Base-by-base conservation (phyloP, 2,113 vertebrate genomes). In the Alosa alosa region DNA sequence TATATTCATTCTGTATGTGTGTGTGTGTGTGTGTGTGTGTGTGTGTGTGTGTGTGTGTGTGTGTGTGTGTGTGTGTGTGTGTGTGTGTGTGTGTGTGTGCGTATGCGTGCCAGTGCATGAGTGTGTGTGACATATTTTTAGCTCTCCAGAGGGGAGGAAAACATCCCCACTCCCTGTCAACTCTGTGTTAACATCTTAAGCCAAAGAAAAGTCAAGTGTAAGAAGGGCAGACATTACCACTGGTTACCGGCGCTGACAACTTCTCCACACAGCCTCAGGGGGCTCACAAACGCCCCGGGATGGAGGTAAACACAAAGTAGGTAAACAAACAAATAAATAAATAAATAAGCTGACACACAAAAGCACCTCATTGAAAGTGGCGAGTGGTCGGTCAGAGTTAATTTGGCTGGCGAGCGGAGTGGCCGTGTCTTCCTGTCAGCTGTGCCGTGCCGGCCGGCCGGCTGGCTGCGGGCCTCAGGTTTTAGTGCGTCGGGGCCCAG, bases 101-200 rank as follows among this genome's bases (percentile, higher is more conserved):
- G 68, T 83, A 75, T 85, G 41, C 50, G 45, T 49, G 64, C 75
- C 47, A 75, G 41, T 68, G n/a, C 5, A 41, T 86, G 46, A 85
- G 50, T 83, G 46, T 49, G 15, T 44, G 20, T 81, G 36, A 36
- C 89, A 88, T 94, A 93, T 92, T 94, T 95, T 94, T 92, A 92
- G 92, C 90, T 87, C 90, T 55, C 9, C 17, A 36, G 41, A 20
- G 44, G 50, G 81, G 55, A 46, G 81, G 46, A 25, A 81, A n/a
- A 78, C 41, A 36, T 78, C 72, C 85, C 83, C 88, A 90, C 20
- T 55, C 81, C 86, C 91, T 91, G 91, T 94, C 90, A 93, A 90
- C 92, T 88, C 90, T 89, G 91, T 89, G 90, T 93, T 94, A 90
- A 92, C 90, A 92, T 93, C 88, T 89, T 88, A 86, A 90, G 94